Conservation (phyloP, 2,888 invertebrate species). For the Agrypnus murinus region DNA sequence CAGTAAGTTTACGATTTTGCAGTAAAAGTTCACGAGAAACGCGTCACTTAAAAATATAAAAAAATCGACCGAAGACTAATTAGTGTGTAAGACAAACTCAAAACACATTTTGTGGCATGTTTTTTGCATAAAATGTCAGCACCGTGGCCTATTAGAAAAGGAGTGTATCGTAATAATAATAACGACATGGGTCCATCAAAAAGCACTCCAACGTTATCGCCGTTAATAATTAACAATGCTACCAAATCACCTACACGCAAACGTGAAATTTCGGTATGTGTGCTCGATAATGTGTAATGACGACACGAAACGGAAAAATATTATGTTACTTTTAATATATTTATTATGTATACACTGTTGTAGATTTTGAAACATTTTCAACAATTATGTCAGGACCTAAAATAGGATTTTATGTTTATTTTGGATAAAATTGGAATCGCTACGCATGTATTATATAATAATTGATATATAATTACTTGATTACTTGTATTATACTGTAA, state of each 20-base stretch:
- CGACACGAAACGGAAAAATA: too few relatives aligned
- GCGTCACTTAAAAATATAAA: not conserved
- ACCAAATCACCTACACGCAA: constrained; percentile 15
- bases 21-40: constrained; percentile 10
- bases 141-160: constrained; percentile 81
- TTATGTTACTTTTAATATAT: too few relatives aligned
- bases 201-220: not conserved
- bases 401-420: constrained; percentile 12
- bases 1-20: constrained; percentile 19
- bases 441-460: not conserved
- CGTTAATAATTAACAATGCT: constrained; percentile 11
- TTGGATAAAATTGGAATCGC: constrained; percentile 16
- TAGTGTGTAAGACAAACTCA: too few relatives aligned
- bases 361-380: constrained; percentile 2
- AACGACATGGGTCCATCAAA: not conserved
- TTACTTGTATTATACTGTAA: too few relatives aligned
- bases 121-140: constrained; percentile 75
- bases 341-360: too few relatives aligned
- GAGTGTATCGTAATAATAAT: constrained; percentile 22
- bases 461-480: too few relatives aligned
- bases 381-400: constrained; percentile 17
- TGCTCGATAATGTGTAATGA: constrained; percentile 1
- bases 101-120: too few relatives aligned
- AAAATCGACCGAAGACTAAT: too few relatives aligned
- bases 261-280: constrained; percentile 16